Evolutionary conservation across 1,140 invertebrate species (phyloP).

Genomic region (Cydia strobilella): DNA sequence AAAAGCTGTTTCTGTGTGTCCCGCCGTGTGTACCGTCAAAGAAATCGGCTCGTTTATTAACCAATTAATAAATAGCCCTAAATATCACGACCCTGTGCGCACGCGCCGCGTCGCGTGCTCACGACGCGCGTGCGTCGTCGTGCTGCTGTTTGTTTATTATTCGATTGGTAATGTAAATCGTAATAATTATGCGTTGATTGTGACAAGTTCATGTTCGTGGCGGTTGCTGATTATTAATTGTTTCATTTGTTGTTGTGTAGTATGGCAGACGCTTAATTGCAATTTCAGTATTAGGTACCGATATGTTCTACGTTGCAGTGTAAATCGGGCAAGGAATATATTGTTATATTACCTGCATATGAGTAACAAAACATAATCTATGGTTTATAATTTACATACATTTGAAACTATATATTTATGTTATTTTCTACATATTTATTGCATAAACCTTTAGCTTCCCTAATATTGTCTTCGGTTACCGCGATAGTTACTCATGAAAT

Average conservation of each 20-base stretch:
- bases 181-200: constrained; percentile 10
- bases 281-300: neutral
- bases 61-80: constrained; percentile 12
- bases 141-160: constrained; percentile 24
- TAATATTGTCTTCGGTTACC: too few species aligned
- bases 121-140: constrained; percentile 17
- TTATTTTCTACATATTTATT: too few species aligned
- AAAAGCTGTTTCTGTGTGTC: neutral
- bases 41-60: constrained; percentile 11
- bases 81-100: constrained; percentile 25
- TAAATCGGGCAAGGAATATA: neutral
- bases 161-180: constrained; percentile 23
- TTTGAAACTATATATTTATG: too few species aligned
- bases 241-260: neutral
- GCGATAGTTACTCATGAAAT: too few species aligned
- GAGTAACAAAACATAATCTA: too few species aligned
- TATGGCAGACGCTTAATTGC: neutral
- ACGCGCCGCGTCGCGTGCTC: constrained; percentile 25
- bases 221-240: neutral
- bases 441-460: too few species aligned
- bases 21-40: neutral
- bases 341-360: too few species aligned
- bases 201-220: constrained; percentile 12
- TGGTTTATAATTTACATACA: too few species aligned
- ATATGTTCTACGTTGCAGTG: neutral